Evolutionary conservation across 1,140 invertebrate genomes (phyloP), one percentile per base, ranked within the genome.

Genomic region (Drosophila novamexicana): DNA sequence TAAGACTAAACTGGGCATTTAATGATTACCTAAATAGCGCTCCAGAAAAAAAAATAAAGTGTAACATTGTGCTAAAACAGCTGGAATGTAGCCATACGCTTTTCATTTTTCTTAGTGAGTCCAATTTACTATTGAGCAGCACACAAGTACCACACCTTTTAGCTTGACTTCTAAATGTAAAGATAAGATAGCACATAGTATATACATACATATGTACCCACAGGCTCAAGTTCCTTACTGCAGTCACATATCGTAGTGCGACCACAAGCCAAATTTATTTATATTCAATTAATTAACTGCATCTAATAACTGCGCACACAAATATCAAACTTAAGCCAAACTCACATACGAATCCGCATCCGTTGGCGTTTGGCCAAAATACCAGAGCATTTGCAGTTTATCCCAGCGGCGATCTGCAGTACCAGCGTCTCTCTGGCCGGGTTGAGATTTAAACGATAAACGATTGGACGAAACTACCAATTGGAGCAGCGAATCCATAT

Each of bases 201-300:
- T n/a, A 50, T 32, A 7, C 10, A 12, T 34, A 9, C n/a, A 34
- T n/a, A 8, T 14, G 12, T 12, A 52, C n/a, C 3, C 12, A 9
- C n/a, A 58, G 14, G 12, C 9, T 16, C 22, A 59, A 10, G 12
- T n/a, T 2, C 16, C n/a, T n/a, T n/a, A n/a, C n/a, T n/a, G n/a
- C 14, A 32, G 12, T 44, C 42, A 61, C 44, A 37, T 18, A 14
- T 34, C n/a, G 14, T 32, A n/a, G 10, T 29, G 37, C 36, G 32
- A 10, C 14, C 54, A 12, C 42, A 39, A 39, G 54, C 34, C 44
- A 59, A 61, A 65, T 39, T 75, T 75, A 78, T 75, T 78, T 63
- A 70, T 40, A 72, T 71, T 76, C 52, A 72, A 79, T 76, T 79
- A 76, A 79, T 79, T 79, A 76, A 71, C 58, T 75, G 52, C 57